A percentile compares a stretch with the other conserved stretches of the same genome.
phyloP scores from a whole-genome alignment of 2,888 invertebrate species.

The Allygus modestus region DNA sequence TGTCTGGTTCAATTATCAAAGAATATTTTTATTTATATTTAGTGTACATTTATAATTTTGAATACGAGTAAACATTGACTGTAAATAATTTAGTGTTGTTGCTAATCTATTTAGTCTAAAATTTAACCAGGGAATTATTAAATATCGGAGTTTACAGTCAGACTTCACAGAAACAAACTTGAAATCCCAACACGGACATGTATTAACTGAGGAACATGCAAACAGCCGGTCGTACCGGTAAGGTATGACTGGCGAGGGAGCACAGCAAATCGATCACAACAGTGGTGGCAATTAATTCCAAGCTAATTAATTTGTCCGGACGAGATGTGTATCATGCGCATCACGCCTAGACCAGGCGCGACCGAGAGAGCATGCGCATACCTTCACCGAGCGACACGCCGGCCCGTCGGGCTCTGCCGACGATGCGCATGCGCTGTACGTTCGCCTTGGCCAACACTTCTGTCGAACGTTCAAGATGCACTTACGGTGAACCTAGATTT shows the following conservation, averaged over 20 bases:
- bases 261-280: constrained; percentile 21
- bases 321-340: constrained; percentile 47
- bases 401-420: not conserved
- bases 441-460: too few species aligned
- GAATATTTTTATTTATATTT: too few species aligned
- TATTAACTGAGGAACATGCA: not conserved
- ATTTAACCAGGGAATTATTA: too few species aligned
- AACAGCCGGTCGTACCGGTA: not conserved
- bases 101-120: too few species aligned
- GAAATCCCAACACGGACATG: not conserved
- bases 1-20: too few species aligned
- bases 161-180: not conserved
- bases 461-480: too few species aligned
- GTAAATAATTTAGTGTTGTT: too few species aligned
- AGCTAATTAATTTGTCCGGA: constrained; percentile 50
- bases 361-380: constrained; percentile 15
- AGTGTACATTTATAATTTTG: too few species aligned
- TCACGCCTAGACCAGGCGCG: constrained; percentile 43
- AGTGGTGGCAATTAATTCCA: constrained; percentile 45
- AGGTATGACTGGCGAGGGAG: not conserved
- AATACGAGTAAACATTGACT: too few species aligned
- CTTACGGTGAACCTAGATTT: too few species aligned
- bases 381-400: not conserved
- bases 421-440: not conserved
- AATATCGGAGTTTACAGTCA: too few species aligned